These are phyloP conservation scores for Anabacerthia variegaticeps DNA, from an alignment of 2,797 vertebrate genomes.

Conservation along the genomic window DNA sequence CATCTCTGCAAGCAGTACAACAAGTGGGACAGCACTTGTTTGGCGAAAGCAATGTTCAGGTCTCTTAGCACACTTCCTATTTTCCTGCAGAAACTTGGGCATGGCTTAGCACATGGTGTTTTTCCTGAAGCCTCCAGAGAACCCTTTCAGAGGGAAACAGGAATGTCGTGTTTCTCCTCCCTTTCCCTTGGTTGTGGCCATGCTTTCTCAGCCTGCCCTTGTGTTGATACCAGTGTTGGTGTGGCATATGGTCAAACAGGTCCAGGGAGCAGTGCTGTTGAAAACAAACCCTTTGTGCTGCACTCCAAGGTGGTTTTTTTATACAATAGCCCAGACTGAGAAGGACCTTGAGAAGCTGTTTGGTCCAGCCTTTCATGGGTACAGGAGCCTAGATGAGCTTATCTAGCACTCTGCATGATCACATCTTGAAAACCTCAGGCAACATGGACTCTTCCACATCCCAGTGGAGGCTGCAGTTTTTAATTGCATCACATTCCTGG, in stretches of 20 bases:
- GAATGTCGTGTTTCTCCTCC: background rate
- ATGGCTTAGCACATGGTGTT: background rate
- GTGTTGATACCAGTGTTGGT: background rate
- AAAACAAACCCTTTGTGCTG: background rate
- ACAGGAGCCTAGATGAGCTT: background rate
- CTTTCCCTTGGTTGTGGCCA: background rate
- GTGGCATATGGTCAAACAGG: background rate
- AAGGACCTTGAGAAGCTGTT: background rate
- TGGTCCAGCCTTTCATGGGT: accelerated
- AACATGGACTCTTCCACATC: background rate
- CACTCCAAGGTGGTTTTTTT: background rate
- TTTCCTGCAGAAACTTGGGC: background rate
- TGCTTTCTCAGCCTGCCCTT: background rate
- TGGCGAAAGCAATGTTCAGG: background rate
- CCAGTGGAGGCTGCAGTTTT: background rate
- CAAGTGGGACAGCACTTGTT: slow-evolving; percentile 15
- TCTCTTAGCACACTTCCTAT: background rate
- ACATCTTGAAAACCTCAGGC: background rate
- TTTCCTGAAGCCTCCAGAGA: background rate
- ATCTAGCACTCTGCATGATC: background rate
- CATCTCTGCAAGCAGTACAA: background rate
- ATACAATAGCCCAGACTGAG: background rate
- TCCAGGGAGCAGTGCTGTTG: background rate
- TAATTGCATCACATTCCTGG: background rate
- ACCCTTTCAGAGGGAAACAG: background rate